Conservation (phyloP, 2,888 invertebrate genomes). For the Molorchus minor region DNA sequence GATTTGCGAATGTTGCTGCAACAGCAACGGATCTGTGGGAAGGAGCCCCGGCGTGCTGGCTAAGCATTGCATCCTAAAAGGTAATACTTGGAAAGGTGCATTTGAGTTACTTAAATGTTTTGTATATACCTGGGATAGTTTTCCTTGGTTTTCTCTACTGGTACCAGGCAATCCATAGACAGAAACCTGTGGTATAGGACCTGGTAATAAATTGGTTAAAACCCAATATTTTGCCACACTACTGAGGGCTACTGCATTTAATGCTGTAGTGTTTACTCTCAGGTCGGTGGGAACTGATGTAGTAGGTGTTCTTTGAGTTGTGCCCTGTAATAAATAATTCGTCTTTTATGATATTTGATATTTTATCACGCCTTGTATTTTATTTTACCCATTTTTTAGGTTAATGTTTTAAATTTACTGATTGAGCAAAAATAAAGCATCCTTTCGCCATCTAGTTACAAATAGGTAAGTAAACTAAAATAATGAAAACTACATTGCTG, state of each 20-base stretch:
- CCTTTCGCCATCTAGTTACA: no score
- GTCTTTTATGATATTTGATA: no score
- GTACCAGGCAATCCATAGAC: constrained; percentile 73
- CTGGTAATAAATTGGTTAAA: constrained; percentile 81
- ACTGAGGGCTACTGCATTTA: constrained; percentile 75
- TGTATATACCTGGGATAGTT: constrained; percentile 69
- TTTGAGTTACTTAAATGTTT: background rate
- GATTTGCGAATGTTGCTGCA: constrained; percentile 61
- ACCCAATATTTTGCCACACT: constrained; percentile 87
- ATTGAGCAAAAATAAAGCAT: no score
- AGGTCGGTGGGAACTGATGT: constrained; percentile 70
- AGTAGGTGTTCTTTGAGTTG: constrained; percentile 63
- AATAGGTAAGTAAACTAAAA: no score
- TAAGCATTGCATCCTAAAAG: constrained; percentile 63
- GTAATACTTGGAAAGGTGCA: background rate
- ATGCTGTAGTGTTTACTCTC: constrained; percentile 71
- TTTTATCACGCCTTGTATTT: no score
- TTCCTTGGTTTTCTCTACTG: constrained; percentile 69
- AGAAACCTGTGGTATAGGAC: constrained; percentile 79
- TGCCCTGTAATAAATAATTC: constrained; percentile 49
- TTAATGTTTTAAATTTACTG: no score
- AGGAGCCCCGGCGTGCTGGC: constrained; percentile 66
- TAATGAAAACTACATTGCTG: no score
- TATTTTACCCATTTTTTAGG: no score
- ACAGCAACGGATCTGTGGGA: constrained; percentile 58